These are phyloP conservation scores for Trypoxylon attenuatum DNA, from an alignment of 2,888 invertebrate genomes.

Conservation along the genomic window DNA sequence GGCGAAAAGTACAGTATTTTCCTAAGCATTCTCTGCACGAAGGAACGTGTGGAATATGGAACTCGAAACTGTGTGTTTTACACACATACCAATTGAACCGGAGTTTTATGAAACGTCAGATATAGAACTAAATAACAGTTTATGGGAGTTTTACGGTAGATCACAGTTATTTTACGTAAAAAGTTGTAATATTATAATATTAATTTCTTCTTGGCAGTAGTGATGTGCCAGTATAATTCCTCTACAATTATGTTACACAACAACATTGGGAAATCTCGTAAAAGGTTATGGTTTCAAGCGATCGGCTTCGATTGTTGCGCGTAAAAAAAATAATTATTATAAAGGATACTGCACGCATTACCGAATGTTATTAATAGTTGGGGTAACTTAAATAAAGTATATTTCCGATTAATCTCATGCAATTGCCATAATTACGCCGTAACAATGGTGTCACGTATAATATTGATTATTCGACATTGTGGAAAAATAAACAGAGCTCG, in stretches of 20 bases:
- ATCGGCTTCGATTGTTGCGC: constrained; percentile 30
- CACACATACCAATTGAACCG: constrained; percentile 45
- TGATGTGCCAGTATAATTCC: constrained; percentile 3
- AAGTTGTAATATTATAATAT: too few species aligned
- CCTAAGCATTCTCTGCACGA: too few species aligned
- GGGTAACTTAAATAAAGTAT: too few species aligned
- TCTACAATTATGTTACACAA: constrained; percentile 10
- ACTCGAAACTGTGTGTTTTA: background rate
- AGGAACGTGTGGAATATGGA: constrained; percentile 47
- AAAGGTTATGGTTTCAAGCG: constrained; percentile 55
- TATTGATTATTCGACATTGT: too few species aligned
- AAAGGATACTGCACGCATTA: background rate
- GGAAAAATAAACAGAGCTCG: too few species aligned
- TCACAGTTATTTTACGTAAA: too few species aligned
- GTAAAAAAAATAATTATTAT: constrained; percentile 37
- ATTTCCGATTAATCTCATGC: too few species aligned
- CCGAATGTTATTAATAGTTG: background rate
- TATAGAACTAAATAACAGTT: constrained; percentile 37
- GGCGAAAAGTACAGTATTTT: constrained; percentile 5
- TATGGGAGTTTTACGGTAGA: constrained; percentile 41
- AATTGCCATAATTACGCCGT: too few species aligned
- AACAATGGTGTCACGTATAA: too few species aligned
- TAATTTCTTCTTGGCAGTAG: too few species aligned
- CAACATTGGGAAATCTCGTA: constrained; percentile 43
- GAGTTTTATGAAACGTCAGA: constrained; percentile 53